Evolutionary conservation across 1,140 invertebrate species (phyloP).

Genomic region (Drosophila rufa): DNA sequence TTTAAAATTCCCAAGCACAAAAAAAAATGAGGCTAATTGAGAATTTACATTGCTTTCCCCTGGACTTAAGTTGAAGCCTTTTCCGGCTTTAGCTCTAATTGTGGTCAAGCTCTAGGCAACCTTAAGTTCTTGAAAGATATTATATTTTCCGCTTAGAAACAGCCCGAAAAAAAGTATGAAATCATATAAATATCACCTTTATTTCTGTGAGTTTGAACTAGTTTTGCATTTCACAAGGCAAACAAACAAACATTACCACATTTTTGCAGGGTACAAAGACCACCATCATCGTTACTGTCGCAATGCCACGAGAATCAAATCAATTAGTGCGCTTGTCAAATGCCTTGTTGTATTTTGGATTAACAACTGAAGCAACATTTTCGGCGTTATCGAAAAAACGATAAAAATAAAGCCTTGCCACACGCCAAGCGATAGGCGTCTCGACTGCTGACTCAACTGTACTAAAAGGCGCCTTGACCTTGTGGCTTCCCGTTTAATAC

Average conservation of each 20-base stretch:
- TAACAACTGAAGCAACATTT: constrained; percentile 61
- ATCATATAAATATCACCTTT: not conserved
- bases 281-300: constrained; percentile 11
- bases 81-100: not conserved
- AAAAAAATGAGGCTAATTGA: constrained; percentile 15
- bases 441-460: constrained; percentile 7
- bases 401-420: constrained; percentile 48
- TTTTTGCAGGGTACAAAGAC: not conserved
- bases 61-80: constrained; percentile 1
- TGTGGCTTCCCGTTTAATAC: constrained; percentile 8
- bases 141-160: constrained; percentile 8
- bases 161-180: not conserved
- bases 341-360: constrained; percentile 76
- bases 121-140: not conserved
- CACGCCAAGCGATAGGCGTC: constrained; percentile 43
- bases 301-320: constrained; percentile 73
- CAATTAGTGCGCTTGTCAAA: constrained; percentile 77
- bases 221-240: constrained; percentile 3
- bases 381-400: constrained; percentile 45
- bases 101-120: not conserved
- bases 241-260: not conserved
- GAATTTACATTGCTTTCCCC: constrained; percentile 15
- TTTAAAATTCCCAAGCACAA: constrained; percentile 10
- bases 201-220: not conserved
- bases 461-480: constrained; percentile 17